Percentiles rank a stretch among this genome's conserved stretches.
Evolutionary conservation across 2,888 invertebrate species (phyloP).

Genomic region (Celastrina argiolus): DNA sequence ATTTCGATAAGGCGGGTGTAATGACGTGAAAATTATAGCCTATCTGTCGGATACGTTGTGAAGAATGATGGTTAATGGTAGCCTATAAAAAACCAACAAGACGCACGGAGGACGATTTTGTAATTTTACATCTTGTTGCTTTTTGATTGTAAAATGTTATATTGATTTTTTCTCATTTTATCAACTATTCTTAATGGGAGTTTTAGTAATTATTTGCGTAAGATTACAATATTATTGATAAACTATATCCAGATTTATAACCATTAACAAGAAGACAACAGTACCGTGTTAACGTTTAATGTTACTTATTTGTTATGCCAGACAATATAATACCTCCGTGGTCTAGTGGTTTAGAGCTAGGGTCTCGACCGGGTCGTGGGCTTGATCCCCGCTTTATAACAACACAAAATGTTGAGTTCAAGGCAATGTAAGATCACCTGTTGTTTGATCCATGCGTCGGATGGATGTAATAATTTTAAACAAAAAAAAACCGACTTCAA

Average conservation of each 20-base stretch:
- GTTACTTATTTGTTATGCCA: too few relatives aligned
- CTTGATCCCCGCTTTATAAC: too few relatives aligned
- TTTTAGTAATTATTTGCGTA: not conserved
- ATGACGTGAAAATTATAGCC: slow-evolving; percentile 34
- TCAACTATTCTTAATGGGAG: not conserved
- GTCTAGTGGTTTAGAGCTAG: too few relatives aligned
- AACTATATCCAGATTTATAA: not conserved
- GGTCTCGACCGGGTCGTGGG: too few relatives aligned
- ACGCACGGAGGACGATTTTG: slow-evolving; percentile 28
- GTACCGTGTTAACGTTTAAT: too few relatives aligned
- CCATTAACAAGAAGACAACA: too few relatives aligned
- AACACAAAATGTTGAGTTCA: too few relatives aligned
- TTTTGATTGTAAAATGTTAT: not conserved
- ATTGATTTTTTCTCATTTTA: not conserved
- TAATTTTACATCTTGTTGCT: not conserved
- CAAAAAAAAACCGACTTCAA: too few relatives aligned
- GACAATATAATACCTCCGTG: too few relatives aligned
- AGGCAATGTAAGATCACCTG: too few relatives aligned
- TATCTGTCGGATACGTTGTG: slow-evolving; percentile 29
- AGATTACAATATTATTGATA: not conserved
- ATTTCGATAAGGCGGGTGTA: slow-evolving; percentile 28
- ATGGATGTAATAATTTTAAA: too few relatives aligned
- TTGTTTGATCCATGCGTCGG: too few relatives aligned
- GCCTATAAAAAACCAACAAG: slow-evolving; percentile 33
- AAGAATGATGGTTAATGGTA: slow-evolving; percentile 35